These are phyloP conservation scores for Meiosimyza decipiens DNA, from an alignment of 2,888 invertebrate genomes.

Conservation along the genomic window DNA sequence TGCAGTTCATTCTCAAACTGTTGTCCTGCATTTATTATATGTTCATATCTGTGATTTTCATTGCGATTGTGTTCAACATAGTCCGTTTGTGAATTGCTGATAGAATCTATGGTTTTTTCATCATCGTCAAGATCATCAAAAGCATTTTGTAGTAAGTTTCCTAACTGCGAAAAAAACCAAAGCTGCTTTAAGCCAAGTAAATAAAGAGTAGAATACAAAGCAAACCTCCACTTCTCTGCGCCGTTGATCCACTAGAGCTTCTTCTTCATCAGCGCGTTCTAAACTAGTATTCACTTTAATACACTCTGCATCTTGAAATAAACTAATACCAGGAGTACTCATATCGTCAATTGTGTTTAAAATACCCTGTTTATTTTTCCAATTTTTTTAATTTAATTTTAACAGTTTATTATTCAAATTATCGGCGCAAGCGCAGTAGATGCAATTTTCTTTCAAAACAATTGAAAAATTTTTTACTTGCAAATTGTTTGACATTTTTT, in stretches of 20 bases:
- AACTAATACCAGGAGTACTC: conserved; percentile 76
- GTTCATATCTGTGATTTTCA: conserved; percentile 31
- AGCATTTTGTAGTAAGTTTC: conserved; percentile 74
- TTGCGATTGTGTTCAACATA: conserved; percentile 35
- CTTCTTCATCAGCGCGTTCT: conserved; percentile 76
- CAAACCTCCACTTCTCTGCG: conserved; percentile 75
- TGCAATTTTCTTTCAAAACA: conserved; percentile 17
- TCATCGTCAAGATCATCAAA: conserved; percentile 79
- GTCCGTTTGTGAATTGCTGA: conserved; percentile 62
- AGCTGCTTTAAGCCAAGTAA: neutral
- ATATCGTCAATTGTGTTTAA: conserved; percentile 48
- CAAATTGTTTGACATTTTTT: neutral
- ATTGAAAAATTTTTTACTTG: conserved; percentile 2
- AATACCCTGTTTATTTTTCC: neutral
- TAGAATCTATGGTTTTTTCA: conserved; percentile 73
- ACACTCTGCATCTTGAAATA: conserved; percentile 76
- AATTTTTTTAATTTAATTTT: too few relatives aligned
- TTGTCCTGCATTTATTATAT: neutral
- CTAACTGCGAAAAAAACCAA: conserved; percentile 67
- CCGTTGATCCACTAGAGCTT: conserved; percentile 76
- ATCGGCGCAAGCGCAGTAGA: conserved; percentile 42
- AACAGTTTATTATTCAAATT: neutral
- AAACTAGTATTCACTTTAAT: conserved; percentile 75
- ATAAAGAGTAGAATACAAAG: neutral
- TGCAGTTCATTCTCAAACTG: conserved; percentile 50